Percentiles rank a stretch among this genome's conserved stretches.
Conservation (phyloP, 2,888 invertebrate species). For the Pogonocherus hispidulus region DNA sequence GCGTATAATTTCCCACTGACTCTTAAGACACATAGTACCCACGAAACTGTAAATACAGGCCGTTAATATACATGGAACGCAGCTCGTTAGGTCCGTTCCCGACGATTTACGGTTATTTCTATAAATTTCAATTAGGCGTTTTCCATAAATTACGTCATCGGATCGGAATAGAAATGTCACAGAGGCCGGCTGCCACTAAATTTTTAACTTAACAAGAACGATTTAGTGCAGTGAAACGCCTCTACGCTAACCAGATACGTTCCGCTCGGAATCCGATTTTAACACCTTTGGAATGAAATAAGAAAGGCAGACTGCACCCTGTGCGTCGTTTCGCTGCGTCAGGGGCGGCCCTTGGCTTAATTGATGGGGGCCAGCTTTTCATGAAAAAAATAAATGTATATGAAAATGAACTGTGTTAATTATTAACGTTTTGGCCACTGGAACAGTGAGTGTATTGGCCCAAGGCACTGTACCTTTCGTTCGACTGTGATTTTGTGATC, state of each 20-base stretch:
- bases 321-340: no score
- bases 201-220: slow-evolving; percentile 24
- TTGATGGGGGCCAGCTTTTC: no score
- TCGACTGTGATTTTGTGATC: no score
- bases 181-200: slow-evolving; percentile 7
- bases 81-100: slow-evolving; percentile 17
- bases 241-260: slow-evolving; percentile 2
- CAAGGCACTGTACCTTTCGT: no score
- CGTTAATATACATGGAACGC: slow-evolving; percentile 19
- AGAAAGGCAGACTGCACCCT: slow-evolving; percentile 7
- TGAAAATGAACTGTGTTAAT: no score
- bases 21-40: neutral
- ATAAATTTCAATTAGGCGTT: slow-evolving; percentile 29
- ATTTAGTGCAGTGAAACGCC: slow-evolving; percentile 18
- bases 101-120: slow-evolving; percentile 27
- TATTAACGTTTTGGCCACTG: no score
- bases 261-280: slow-evolving; percentile 7
- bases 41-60: slow-evolving; percentile 8
- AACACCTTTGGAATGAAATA: slow-evolving; percentile 16
- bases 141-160: slow-evolving; percentile 26
- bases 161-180: slow-evolving; percentile 23
- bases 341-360: no score
- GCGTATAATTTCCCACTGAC: neutral
- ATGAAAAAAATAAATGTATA: no score
- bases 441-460: no score